A percentile compares a stretch with the other conserved stretches of the same genome.
These are phyloP conservation scores for Charanyca ferruginea DNA, from an alignment of 2,888 invertebrate species.

Conservation along the genomic window DNA sequence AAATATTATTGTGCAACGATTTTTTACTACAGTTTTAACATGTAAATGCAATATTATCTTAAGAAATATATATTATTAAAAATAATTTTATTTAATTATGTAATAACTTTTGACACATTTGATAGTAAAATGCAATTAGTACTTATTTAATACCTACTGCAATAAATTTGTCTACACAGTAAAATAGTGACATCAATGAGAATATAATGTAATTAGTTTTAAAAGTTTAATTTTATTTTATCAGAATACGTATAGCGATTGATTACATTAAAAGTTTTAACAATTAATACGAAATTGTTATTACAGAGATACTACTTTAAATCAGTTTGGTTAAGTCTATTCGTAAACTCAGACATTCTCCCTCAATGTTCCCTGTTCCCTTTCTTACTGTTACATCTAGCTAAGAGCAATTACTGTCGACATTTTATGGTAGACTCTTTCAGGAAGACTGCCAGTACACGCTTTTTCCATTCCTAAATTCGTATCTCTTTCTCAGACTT, in stretches of 20 bases:
- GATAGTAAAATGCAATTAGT: conserved; percentile 5
- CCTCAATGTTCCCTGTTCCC: background rate
- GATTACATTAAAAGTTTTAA: conserved; percentile 8
- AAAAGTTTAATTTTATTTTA: background rate
- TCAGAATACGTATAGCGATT: conserved; percentile 2
- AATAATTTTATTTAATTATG: too few species aligned
- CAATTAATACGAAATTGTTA: background rate
- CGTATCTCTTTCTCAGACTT: background rate
- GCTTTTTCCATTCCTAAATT: background rate
- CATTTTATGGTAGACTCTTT: background rate
- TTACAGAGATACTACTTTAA: conserved; percentile 21
- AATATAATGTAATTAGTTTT: background rate
- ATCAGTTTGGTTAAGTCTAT: background rate
- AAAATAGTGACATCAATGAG: background rate
- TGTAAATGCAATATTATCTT: conserved; percentile 13
- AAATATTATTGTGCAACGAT: conserved; percentile 10
- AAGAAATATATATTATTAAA: background rate
- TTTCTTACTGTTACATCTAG: background rate
- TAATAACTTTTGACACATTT: conserved; percentile 34
- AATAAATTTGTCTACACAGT: background rate
- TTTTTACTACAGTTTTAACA: conserved; percentile 13
- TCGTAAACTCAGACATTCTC: background rate
- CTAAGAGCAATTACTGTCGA: background rate
- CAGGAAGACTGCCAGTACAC: background rate
- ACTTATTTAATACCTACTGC: conserved; percentile 42